A percentile compares a stretch with the other conserved stretches of the same genome.
phyloP scores from a whole-genome alignment of 2,797 vertebrate genomes.

The Anisognathus igniventris region DNA sequence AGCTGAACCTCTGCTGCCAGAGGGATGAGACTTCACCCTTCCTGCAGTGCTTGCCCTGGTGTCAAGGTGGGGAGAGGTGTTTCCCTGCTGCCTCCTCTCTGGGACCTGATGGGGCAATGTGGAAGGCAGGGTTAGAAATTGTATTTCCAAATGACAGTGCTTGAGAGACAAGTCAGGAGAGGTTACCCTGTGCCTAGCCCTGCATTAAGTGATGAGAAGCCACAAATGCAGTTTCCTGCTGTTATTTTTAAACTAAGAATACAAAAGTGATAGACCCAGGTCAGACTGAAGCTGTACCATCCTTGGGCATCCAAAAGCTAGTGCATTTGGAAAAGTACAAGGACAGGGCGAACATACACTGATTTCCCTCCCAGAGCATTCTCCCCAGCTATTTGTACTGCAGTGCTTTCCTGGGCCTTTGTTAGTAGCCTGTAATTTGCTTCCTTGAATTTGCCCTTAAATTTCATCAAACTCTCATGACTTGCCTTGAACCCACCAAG shows the following conservation, averaged over 20 bases:
- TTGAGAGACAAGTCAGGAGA: background rate
- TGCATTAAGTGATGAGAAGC: background rate
- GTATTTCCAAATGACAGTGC: background rate
- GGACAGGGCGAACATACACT: background rate
- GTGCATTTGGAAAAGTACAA: background rate
- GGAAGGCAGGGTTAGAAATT: background rate
- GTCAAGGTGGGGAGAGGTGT: background rate
- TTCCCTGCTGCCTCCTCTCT: background rate
- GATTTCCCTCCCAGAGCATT: background rate
- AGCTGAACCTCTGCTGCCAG: accelerated
- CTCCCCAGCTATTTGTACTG: background rate
- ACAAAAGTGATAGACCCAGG: background rate
- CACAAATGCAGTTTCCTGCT: background rate
- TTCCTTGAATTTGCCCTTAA: background rate
- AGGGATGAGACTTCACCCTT: background rate
- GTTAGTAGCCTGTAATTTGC: slow-evolving; percentile 7
- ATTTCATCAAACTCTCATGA: background rate
- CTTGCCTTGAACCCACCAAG: background rate
- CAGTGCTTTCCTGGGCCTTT: background rate
- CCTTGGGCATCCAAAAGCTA: background rate
- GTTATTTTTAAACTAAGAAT: background rate
- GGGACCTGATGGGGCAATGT: background rate
- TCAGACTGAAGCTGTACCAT: background rate
- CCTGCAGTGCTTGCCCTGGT: background rate
- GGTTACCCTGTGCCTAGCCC: background rate